phyloP scores from a whole-genome alignment of 2,888 invertebrate genomes.

The Lamproptera curius region DNA sequence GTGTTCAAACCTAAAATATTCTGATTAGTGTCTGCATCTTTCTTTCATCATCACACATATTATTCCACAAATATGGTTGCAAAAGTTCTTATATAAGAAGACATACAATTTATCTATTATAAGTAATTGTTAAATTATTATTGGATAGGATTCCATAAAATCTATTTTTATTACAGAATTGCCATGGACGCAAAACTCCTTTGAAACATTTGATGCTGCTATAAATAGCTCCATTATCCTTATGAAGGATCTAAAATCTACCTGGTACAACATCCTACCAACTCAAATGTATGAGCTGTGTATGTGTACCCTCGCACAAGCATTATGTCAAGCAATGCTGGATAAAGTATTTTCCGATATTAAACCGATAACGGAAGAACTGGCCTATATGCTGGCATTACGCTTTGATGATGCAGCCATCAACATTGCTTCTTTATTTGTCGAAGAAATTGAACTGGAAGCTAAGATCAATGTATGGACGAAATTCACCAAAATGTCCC shows the following conservation, averaged over 20 bases:
- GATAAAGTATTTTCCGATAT: slow-evolving; percentile 47
- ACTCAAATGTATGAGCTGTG: slow-evolving; percentile 57
- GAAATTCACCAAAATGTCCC: slow-evolving; percentile 56
- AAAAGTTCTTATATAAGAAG: too few relatives aligned
- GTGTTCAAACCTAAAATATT: too few relatives aligned
- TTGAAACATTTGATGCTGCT: slow-evolving; percentile 54
- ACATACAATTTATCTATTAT: too few relatives aligned
- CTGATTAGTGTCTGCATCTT: too few relatives aligned
- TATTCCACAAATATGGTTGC: too few relatives aligned
- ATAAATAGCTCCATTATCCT: slow-evolving; percentile 49
- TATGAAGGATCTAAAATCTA: slow-evolving; percentile 47
- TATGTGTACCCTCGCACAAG: slow-evolving; percentile 49
- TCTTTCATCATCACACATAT: too few relatives aligned
- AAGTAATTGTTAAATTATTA: too few relatives aligned
- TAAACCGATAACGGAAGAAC: slow-evolving; percentile 50
- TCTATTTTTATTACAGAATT: slow-evolving; percentile 36
- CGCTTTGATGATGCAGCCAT: slow-evolving; percentile 44
- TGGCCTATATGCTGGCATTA: slow-evolving; percentile 53
- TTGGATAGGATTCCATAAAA: too few relatives aligned
- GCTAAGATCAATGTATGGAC: slow-evolving; percentile 52
- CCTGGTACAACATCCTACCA: slow-evolving; percentile 56
- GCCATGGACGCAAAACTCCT: slow-evolving; percentile 51
- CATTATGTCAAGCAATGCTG: slow-evolving; percentile 51
- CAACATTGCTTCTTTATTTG: slow-evolving; percentile 49
- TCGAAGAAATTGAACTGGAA: slow-evolving; percentile 57